phyloP scores from a whole-genome alignment of 2,113 vertebrate genomes.

The Empidonax alnorum region DNA sequence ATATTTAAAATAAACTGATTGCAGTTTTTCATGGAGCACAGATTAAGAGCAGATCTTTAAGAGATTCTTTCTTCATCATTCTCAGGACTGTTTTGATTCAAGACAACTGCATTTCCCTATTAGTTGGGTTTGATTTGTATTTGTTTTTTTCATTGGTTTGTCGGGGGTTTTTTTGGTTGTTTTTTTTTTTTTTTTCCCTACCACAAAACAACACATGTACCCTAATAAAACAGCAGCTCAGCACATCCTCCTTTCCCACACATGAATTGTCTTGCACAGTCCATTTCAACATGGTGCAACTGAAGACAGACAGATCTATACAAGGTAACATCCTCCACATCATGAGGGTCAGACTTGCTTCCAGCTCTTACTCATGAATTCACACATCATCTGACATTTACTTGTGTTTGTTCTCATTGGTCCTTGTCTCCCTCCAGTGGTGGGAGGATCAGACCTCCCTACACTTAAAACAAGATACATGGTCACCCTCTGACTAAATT shows the following conservation, averaged over 20 bases:
- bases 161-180: too few relatives aligned
- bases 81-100: not conserved
- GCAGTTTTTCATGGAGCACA: not conserved
- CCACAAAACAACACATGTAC: accelerated
- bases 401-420: not conserved
- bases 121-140: not conserved
- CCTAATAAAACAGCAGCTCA: not conserved
- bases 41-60: not conserved
- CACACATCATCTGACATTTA: not conserved
- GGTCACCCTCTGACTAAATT: not conserved
- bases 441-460: not conserved
- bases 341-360: not conserved
- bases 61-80: not conserved
- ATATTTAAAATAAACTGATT: not conserved
- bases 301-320: not conserved
- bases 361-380: not conserved
- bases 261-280: not conserved
- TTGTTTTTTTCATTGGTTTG: not conserved
- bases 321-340: not conserved
- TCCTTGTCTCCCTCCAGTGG: constrained; percentile 53
- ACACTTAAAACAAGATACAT: not conserved
- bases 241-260: not conserved
- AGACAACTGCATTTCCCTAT: not conserved
- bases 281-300: not conserved
- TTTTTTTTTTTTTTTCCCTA: not conserved